Evolutionary conservation across 1,140 invertebrate species (phyloP).

Genomic region (Drepana arcuata): DNA sequence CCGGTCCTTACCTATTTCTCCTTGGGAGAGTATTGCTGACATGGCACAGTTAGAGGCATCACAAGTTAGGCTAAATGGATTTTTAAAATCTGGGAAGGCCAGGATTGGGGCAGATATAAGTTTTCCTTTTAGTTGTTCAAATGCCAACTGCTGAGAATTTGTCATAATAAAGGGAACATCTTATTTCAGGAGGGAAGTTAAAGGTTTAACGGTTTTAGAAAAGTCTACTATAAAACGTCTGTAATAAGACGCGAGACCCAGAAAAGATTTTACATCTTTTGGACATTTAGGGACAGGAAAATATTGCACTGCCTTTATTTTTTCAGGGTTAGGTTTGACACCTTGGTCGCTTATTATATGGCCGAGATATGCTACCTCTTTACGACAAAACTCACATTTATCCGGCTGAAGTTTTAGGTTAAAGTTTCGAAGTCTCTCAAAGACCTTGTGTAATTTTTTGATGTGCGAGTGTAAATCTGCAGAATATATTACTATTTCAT

Average conservation of each 20-base stretch:
- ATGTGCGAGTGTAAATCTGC: slow-evolving; percentile 42
- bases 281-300: slow-evolving; percentile 34
- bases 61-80: neutral
- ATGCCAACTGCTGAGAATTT: slow-evolving; percentile 23
- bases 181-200: slow-evolving; percentile 29
- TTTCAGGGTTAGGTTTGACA: slow-evolving; percentile 44
- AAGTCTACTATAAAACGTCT: slow-evolving; percentile 14
- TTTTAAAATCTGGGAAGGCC: neutral
- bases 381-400: slow-evolving; percentile 64
- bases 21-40: neutral
- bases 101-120: neutral
- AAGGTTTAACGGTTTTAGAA: slow-evolving; percentile 26
- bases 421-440: slow-evolving; percentile 34
- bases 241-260: slow-evolving; percentile 31
- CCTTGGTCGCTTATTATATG: slow-evolving; percentile 26
- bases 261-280: slow-evolving; percentile 46
- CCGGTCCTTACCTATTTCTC: neutral
- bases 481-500: slow-evolving; percentile 38
- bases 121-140: slow-evolving; percentile 13
- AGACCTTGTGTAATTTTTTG: slow-evolving; percentile 38
- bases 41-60: neutral
- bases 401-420: slow-evolving; percentile 59
- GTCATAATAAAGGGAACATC: slow-evolving; percentile 18
- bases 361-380: slow-evolving; percentile 58
- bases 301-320: slow-evolving; percentile 42